Percentiles rank a stretch among this genome's conserved stretches.
phyloP scores from a whole-genome alignment of 1,140 invertebrate species.

The Danaus plexippus region DNA sequence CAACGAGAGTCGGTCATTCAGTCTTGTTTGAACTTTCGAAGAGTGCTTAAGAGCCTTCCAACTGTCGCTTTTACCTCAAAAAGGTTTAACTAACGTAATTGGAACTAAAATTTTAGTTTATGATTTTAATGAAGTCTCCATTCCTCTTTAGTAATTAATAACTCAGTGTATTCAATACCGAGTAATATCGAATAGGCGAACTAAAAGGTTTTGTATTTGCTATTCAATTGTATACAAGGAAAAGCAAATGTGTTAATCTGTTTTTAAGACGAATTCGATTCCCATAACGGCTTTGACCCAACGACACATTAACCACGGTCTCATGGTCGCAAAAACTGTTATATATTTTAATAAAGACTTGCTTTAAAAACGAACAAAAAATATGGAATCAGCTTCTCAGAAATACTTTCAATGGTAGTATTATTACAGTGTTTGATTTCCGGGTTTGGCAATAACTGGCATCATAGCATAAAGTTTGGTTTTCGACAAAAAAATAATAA shows the following conservation, averaged over 20 bases:
- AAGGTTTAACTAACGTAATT: constrained; percentile 19
- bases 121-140: too few relatives aligned
- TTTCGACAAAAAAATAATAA: constrained; percentile 18
- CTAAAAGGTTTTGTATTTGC: too few relatives aligned
- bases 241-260: too few relatives aligned
- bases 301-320: too few relatives aligned
- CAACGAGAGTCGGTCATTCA: constrained; percentile 19
- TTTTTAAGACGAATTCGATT: too few relatives aligned
- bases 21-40: constrained; percentile 15
- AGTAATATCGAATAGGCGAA: too few relatives aligned
- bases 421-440: constrained; percentile 22
- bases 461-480: constrained; percentile 16
- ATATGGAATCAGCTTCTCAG: constrained; percentile 10
- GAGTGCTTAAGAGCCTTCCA: constrained; percentile 11
- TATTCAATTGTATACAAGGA: too few relatives aligned
- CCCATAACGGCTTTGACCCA: too few relatives aligned
- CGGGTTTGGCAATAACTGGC: constrained; percentile 23
- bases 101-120: neutral
- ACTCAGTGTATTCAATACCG: too few relatives aligned
- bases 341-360: too few relatives aligned
- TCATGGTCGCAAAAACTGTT: too few relatives aligned
- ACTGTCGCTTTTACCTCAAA: constrained; percentile 18
- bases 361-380: neutral
- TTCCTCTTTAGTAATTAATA: too few relatives aligned
- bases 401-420: constrained; percentile 14